Evolutionary conservation across 2,888 invertebrate genomes (phyloP).

Genomic region (Anorthoa munda): DNA sequence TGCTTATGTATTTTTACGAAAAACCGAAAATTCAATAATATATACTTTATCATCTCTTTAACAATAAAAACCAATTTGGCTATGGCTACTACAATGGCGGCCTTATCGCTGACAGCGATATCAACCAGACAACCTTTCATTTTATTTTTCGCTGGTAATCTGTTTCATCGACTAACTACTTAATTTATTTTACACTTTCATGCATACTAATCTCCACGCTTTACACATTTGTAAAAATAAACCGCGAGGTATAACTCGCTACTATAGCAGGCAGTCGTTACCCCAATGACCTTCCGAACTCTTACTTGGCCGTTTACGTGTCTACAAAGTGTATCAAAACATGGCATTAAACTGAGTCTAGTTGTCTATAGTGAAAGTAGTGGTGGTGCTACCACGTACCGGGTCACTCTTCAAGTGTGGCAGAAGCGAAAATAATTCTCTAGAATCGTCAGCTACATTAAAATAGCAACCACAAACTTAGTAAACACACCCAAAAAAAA

Average conservation of each 20-base stretch:
- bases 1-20: too few species aligned
- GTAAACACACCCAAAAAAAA: too few species aligned
- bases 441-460: background rate
- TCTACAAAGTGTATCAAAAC: slow-evolving; percentile 50
- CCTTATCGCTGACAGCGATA: too few species aligned
- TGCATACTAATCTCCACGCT: slow-evolving; percentile 9
- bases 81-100: too few species aligned
- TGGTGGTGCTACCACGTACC: slow-evolving; percentile 30
- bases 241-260: background rate
- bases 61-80: too few species aligned
- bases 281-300: slow-evolving; percentile 48
- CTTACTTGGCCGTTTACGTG: slow-evolving; percentile 32
- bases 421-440: slow-evolving; percentile 23
- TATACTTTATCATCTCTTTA: too few species aligned
- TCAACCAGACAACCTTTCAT: too few species aligned
- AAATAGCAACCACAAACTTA: background rate
- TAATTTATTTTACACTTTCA: slow-evolving; percentile 24
- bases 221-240: slow-evolving; percentile 28
- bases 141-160: background rate
- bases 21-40: too few species aligned
- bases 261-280: slow-evolving; percentile 28
- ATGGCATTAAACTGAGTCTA: slow-evolving; percentile 32
- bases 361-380: slow-evolving; percentile 47
- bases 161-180: background rate
- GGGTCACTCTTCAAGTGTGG: slow-evolving; percentile 28